Conservation (phyloP, 2,888 invertebrate species). For the Mylabris sibirica region DNA sequence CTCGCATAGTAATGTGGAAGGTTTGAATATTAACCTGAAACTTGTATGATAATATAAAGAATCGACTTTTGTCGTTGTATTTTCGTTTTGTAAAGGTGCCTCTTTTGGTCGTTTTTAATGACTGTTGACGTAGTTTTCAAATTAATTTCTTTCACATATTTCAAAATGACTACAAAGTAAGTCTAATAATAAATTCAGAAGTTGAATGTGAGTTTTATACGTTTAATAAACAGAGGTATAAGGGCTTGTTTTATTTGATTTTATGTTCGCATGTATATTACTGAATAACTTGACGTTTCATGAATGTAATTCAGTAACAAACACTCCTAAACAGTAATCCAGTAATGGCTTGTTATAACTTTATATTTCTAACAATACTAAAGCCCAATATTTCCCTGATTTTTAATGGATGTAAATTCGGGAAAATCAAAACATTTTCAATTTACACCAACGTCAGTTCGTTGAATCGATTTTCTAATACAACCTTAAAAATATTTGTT, state of each 20-base stretch:
- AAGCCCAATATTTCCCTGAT: background rate
- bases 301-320: background rate
- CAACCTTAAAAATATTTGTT: background rate
- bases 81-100: too few species aligned
- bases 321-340: background rate
- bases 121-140: background rate
- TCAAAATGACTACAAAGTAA: background rate
- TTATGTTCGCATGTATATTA: slow-evolving; percentile 10
- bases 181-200: background rate
- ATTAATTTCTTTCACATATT: background rate
- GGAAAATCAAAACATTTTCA: background rate
- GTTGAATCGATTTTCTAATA: background rate
- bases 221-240: slow-evolving; percentile 2
- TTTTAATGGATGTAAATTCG: background rate
- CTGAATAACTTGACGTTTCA: background rate
- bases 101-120: too few species aligned
- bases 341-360: background rate
- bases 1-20: background rate
- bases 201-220: slow-evolving; percentile 6
- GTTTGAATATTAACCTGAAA: too few species aligned
- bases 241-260: background rate
- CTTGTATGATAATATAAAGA: too few species aligned
- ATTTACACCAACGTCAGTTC: background rate
- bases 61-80: too few species aligned
- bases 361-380: background rate